Evolutionary conservation across 2,888 invertebrate genomes (phyloP).

Genomic region (Dascillus cervinus): DNA sequence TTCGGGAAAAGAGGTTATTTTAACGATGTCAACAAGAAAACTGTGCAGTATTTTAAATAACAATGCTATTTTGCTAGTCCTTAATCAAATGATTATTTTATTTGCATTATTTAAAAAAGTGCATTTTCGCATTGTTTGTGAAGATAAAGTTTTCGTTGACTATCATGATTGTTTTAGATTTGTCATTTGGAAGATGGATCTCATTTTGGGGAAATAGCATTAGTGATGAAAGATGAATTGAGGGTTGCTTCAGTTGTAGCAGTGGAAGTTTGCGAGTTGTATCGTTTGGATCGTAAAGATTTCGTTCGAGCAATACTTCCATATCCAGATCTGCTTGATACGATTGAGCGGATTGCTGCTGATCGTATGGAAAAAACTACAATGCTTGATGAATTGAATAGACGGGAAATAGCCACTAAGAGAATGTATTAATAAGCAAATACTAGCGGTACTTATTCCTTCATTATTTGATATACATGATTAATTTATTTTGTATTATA

Average conservation of each 20-base stretch:
- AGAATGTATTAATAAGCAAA: constrained; percentile 12
- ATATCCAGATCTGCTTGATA: constrained; percentile 41
- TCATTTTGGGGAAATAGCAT: constrained; percentile 45
- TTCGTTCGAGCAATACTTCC: constrained; percentile 40
- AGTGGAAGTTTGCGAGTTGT: constrained; percentile 40
- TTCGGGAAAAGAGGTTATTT: constrained; percentile 39
- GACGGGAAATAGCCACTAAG: constrained; percentile 14
- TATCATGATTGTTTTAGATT: constrained; percentile 30
- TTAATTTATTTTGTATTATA: no score
- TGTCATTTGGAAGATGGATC: constrained; percentile 52
- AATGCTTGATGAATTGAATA: constrained; percentile 39
- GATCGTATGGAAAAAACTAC: constrained; percentile 46
- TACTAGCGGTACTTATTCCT: no score
- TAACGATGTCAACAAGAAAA: not conserved
- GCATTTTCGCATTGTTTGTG: not conserved
- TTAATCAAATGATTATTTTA: not conserved
- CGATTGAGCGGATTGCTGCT: constrained; percentile 43
- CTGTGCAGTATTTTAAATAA: not conserved
- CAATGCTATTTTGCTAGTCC: not conserved
- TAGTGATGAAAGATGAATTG: constrained; percentile 35
- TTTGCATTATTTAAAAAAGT: not conserved
- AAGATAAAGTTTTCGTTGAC: not conserved
- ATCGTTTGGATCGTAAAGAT: constrained; percentile 37
- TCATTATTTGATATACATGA: no score
- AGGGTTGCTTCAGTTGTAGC: constrained; percentile 39